These are phyloP conservation scores for Gobionotothen gibberifrons DNA, from an alignment of 2,797 vertebrate genomes.

Conservation along the genomic window DNA sequence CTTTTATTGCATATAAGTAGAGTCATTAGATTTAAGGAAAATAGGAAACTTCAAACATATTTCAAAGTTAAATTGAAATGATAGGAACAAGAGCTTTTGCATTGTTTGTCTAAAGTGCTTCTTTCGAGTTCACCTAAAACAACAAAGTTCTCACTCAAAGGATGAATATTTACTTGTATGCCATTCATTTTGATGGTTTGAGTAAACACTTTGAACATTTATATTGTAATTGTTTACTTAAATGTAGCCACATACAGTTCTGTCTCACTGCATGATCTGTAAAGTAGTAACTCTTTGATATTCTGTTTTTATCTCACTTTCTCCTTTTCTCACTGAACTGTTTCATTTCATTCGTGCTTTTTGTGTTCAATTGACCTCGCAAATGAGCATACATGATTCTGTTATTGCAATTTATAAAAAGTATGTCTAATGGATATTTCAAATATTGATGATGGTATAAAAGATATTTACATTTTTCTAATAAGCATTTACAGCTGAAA, in stretches of 20 bases:
- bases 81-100: slow-evolving; percentile 9
- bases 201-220: slow-evolving; percentile 15
- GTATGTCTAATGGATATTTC: slow-evolving; percentile 27
- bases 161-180: slow-evolving; percentile 19
- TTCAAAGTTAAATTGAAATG: not conserved
- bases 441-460: slow-evolving; percentile 25
- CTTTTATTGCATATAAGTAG: not conserved
- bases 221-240: slow-evolving; percentile 44
- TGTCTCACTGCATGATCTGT: slow-evolving; percentile 67
- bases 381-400: slow-evolving; percentile 18
- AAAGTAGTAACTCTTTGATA: slow-evolving; percentile 40
- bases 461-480: slow-evolving; percentile 30
- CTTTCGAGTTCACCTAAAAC: slow-evolving; percentile 14
- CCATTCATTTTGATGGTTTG: slow-evolving; percentile 29
- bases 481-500: slow-evolving; percentile 38
- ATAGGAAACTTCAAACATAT: not conserved
- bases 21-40: not conserved
- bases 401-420: slow-evolving; percentile 36
- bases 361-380: slow-evolving; percentile 26
- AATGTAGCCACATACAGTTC: slow-evolving; percentile 45
- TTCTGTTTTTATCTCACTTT: slow-evolving; percentile 36
- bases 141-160: slow-evolving; percentile 16
- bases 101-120: slow-evolving; percentile 21
- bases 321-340: slow-evolving; percentile 3
- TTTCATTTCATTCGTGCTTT: slow-evolving; percentile 29